Evolutionary conservation across 2,113 vertebrate species (phyloP), one percentile per base, ranked within the genome.

Genomic region (Collichthys lucidus): DNA sequence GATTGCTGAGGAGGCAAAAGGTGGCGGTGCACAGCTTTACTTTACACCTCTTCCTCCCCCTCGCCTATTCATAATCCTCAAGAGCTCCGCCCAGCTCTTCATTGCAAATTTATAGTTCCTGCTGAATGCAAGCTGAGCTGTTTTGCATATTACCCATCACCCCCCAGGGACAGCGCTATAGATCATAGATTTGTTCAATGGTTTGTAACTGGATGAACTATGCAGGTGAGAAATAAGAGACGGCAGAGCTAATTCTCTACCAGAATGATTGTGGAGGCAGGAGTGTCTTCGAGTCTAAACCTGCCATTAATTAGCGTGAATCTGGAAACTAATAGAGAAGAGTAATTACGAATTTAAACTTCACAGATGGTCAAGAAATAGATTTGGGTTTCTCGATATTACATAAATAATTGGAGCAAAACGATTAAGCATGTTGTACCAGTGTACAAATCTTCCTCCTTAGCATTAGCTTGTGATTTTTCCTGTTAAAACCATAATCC

Each of bases 1-100:
- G 81, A 93, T 79, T 92, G 89, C 92, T 92, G 93, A 93, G 69
- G 8, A 83, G 71, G 90, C 91, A 89, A 71, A 91, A 70, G 29
- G 60, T 81, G 50, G 77, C 65, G 79, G 60, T 52, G 75, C 78
- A 78, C 80, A 72, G 84, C 79, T 72, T 71, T 44, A 49, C 53
- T n/a, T 11, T 59, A 26, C 81, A 10, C 15, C 35, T 35, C 35
- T 5, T 8, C 35, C n/a, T 67, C 47, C 31, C 31, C 5, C 67
- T 74, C 76, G 66, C 80, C 77, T 73, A 74, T 74, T 78, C 85
- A 63, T n/a, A 67, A 66, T 29, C 79, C 52, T 75, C 42, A 19
- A 50, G 59, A 82, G 80, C 80, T 80, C 84, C 77, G 70, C 77
- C 80, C 76, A 57, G 63, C 69, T 50, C 75, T 63, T 81, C 76